A percentile compares a stretch with the other conserved stretches of the same genome.
phyloP scores from a whole-genome alignment of 2,113 vertebrate genomes.

The Phaetusa simplex region DNA sequence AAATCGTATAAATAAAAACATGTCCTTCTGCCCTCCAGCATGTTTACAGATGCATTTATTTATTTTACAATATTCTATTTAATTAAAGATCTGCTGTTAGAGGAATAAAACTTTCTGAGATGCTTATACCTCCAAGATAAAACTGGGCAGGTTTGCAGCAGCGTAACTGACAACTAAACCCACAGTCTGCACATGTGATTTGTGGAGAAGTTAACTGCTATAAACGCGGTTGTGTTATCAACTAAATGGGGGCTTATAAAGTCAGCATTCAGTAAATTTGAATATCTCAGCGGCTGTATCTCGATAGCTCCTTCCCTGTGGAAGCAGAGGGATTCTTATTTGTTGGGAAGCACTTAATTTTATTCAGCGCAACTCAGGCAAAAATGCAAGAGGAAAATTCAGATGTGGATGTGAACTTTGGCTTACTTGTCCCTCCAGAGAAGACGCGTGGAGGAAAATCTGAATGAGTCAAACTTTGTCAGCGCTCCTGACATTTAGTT shows the following conservation, averaged over 20 bases:
- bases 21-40: slow-evolving; percentile 42
- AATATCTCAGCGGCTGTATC: not conserved
- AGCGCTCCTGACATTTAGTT: not conserved
- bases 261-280: not conserved
- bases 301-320: not conserved
- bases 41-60: slow-evolving; percentile 54
- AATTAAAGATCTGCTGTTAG: slow-evolving; percentile 52
- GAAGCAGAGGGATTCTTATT: not conserved
- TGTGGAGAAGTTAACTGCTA: not conserved
- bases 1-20: slow-evolving; percentile 51
- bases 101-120: slow-evolving; percentile 35
- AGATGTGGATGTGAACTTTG: not conserved
- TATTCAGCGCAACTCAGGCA: not conserved
- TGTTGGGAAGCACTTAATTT: not conserved
- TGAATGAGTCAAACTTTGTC: not conserved
- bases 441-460: accelerated
- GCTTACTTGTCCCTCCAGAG: not conserved
- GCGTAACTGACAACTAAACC: not conserved
- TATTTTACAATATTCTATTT: slow-evolving; percentile 52
- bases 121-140: not conserved
- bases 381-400: not conserved
- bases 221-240: not conserved
- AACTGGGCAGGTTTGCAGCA: not conserved
- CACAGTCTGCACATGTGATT: not conserved
- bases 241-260: not conserved